Conservation (phyloP, 2,888 invertebrate genomes). For the Stenodera caucasica region DNA sequence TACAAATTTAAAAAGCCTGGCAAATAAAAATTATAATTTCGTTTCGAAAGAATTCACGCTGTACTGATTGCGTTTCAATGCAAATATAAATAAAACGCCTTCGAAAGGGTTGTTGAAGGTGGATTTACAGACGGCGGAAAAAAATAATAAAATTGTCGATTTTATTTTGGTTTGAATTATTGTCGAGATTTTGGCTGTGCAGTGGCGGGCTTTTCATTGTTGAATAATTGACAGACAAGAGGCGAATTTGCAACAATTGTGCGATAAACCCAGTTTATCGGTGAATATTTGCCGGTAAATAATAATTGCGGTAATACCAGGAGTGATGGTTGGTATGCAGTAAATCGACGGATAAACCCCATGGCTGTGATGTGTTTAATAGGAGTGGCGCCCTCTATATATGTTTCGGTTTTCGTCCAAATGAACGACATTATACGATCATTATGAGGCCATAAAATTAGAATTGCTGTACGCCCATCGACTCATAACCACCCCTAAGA, state of each 20-base stretch:
- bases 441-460: slow-evolving; percentile 12
- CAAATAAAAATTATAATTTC: slow-evolving; percentile 47
- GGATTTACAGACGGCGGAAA: neutral
- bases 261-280: neutral
- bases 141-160: neutral
- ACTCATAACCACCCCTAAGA: neutral
- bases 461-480: slow-evolving; percentile 10
- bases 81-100: slow-evolving; percentile 30
- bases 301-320: slow-evolving; percentile 36
- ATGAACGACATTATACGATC: slow-evolving; percentile 32
- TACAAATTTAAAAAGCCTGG: slow-evolving; percentile 43
- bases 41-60: slow-evolving; percentile 41
- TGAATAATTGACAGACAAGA: neutral
- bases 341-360: slow-evolving; percentile 37
- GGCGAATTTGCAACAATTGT: slow-evolving; percentile 4
- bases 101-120: neutral
- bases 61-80: slow-evolving; percentile 40
- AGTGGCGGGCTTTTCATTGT: neutral
- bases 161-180: neutral
- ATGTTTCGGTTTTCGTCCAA: slow-evolving; percentile 33
- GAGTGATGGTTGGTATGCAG: slow-evolving; percentile 30
- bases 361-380: slow-evolving; percentile 31
- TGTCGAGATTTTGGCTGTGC: slow-evolving; percentile 8
- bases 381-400: slow-evolving; percentile 28
- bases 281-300: slow-evolving; percentile 31